Conservation (phyloP, 1,140 invertebrate genomes). For the Ectropis grisescens region DNA sequence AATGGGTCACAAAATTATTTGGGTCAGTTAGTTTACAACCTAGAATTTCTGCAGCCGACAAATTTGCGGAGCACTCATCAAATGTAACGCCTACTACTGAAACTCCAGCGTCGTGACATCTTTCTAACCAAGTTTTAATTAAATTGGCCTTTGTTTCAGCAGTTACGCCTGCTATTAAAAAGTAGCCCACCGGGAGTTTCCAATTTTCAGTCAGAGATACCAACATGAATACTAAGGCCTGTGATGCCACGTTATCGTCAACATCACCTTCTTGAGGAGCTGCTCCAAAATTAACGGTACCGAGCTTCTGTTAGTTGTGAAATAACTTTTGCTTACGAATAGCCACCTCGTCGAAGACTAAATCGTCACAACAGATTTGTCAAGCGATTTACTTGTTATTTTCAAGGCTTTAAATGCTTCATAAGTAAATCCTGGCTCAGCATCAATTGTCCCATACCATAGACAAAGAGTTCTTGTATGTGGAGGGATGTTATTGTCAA, state of each 20-base stretch:
- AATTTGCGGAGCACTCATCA: slow-evolving; percentile 24
- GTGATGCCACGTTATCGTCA: slow-evolving; percentile 14
- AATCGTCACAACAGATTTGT: slow-evolving; percentile 5
- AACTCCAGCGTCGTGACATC: slow-evolving; percentile 18
- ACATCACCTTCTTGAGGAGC: slow-evolving; percentile 2
- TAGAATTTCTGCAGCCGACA: slow-evolving; percentile 7
- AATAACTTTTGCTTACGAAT: too few species aligned
- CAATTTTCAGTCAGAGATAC: slow-evolving; percentile 23
- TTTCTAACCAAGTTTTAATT: slow-evolving; percentile 15
- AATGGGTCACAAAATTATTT: slow-evolving; percentile 20
- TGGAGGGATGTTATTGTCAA: slow-evolving; percentile 2
- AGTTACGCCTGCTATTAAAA: slow-evolving; percentile 19
- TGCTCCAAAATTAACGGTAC: slow-evolving; percentile 3
- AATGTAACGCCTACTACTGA: slow-evolving; percentile 15
- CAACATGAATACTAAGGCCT: slow-evolving; percentile 30
- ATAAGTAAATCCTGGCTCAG: slow-evolving; percentile 8
- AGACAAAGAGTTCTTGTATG: slow-evolving; percentile 4
- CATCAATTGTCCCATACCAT: slow-evolving; percentile 8
- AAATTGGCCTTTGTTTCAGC: slow-evolving; percentile 20
- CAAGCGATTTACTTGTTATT: neutral
- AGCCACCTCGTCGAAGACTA: neutral
- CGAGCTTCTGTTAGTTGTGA: slow-evolving; percentile 1
- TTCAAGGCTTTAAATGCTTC: slow-evolving; percentile 6
- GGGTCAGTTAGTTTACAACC: slow-evolving; percentile 13
- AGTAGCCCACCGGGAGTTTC: slow-evolving; percentile 35